Conservation (phyloP, 2,797 vertebrate genomes). For the Amblyopsis hoosieri region DNA sequence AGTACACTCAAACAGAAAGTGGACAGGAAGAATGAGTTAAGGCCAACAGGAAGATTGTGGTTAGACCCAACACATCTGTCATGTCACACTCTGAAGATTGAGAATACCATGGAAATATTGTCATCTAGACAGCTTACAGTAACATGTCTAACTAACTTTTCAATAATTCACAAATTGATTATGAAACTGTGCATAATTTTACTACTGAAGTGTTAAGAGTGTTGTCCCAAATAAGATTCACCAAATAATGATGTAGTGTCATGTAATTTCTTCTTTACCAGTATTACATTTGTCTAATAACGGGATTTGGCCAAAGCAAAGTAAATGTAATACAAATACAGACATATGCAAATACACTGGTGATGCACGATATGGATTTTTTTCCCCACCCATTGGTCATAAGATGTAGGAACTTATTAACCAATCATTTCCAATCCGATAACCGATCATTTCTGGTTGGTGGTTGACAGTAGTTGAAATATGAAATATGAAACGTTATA, state of each 20-base stretch:
- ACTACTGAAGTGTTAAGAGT: conserved; percentile 29
- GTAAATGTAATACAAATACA: neutral
- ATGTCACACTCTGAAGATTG: conserved; percentile 53
- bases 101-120: conserved; percentile 41
- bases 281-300: too few species aligned
- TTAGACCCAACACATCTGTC: conserved; percentile 64
- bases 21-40: conserved; percentile 57
- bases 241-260: conserved; percentile 46
- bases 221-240: conserved; percentile 44
- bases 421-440: too few species aligned
- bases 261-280: conserved; percentile 34
- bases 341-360: neutral
- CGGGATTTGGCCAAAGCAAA: neutral
- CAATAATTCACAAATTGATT: conserved; percentile 24
- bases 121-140: neutral
- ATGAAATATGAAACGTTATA: too few species aligned
- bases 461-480: too few species aligned
- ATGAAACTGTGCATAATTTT: conserved; percentile 39
- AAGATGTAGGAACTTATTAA: too few species aligned
- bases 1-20: conserved; percentile 68
- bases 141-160: too few species aligned
- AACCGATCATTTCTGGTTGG: too few species aligned
- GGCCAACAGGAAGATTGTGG: conserved; percentile 65
- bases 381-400: too few species aligned
- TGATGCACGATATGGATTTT: too few species aligned